These are phyloP conservation scores for Cephalophus harveyi DNA, from an alignment of 2,113 vertebrate species.

Conservation along the genomic window DNA sequence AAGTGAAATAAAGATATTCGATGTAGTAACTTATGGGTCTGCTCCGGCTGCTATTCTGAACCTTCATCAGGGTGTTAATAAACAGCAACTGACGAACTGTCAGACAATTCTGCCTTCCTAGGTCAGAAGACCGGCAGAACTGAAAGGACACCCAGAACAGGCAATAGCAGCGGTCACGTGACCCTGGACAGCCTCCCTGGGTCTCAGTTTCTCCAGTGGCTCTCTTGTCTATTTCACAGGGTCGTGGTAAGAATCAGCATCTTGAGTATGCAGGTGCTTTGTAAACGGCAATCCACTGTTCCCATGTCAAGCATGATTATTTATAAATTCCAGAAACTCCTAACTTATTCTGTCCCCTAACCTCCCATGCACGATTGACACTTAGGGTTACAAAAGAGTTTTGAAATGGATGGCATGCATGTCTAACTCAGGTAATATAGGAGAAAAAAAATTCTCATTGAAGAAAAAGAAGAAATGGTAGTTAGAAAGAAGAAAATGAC, in stretches of 20 bases:
- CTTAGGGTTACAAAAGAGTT: conserved; percentile 14
- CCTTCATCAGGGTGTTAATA: neutral
- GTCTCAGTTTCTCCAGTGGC: neutral
- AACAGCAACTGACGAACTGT: neutral
- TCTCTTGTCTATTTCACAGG: neutral
- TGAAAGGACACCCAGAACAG: neutral
- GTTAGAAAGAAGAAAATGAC: conserved; percentile 1
- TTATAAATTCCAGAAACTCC: conserved; percentile 14
- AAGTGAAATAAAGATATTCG: neutral
- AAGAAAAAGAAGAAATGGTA: conserved; percentile 10
- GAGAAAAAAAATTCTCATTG: conserved; percentile 4
- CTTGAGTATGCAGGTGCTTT: neutral
- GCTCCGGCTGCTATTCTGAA: neutral
- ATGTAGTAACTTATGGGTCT: neutral
- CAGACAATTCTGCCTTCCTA: neutral
- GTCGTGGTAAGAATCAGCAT: neutral
- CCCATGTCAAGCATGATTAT: neutral
- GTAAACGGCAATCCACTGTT: neutral
- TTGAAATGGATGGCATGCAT: neutral
- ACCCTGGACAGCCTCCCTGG: neutral
- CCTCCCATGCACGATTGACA: neutral
- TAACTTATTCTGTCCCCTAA: neutral
- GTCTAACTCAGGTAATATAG: neutral
- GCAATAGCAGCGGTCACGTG: neutral
- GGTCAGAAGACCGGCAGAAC: neutral